Percentiles rank a stretch among this genome's conserved stretches.
These are phyloP conservation scores for human DNA, from an alignment of 2,113 vertebrate genomes.

Conservation along the genomic window DNA sequence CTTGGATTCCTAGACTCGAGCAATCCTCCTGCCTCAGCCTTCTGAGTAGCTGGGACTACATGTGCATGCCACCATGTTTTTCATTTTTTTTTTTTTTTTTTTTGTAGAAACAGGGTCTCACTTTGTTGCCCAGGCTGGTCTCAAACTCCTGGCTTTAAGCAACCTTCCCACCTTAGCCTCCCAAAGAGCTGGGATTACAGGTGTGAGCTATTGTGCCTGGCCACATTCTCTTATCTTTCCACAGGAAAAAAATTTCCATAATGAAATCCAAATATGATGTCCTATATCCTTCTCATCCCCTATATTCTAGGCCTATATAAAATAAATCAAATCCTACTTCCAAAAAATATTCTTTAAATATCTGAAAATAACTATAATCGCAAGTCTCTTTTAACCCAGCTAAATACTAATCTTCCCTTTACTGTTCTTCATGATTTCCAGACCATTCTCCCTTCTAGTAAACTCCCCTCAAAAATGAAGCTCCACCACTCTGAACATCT, in stretches of 20 bases:
- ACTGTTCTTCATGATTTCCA: not conserved
- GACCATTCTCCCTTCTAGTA: not conserved
- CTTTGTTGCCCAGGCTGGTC: too few relatives aligned
- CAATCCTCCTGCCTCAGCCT: too few relatives aligned
- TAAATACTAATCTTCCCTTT: not conserved
- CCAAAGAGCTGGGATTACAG: too few relatives aligned
- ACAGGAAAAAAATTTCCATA: not conserved
- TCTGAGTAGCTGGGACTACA: too few relatives aligned
- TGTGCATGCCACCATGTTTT: too few relatives aligned
- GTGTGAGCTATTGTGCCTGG: too few relatives aligned
- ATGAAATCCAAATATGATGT: not conserved
- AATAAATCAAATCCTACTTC: not conserved
- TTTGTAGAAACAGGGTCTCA: too few relatives aligned
- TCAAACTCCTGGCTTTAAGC: too few relatives aligned
- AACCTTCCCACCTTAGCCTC: too few relatives aligned
- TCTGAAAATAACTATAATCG: not conserved
- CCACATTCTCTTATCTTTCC: not conserved
- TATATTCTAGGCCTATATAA: not conserved
- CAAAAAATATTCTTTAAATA: not conserved
- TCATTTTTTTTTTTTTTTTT: too few relatives aligned
- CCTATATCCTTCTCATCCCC: not conserved
- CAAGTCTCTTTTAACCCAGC: not conserved
- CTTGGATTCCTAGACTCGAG: too few relatives aligned
- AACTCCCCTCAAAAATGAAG: not conserved
- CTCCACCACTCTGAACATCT: not conserved